phyloP scores from a whole-genome alignment of 2,113 vertebrate genomes.

The Apistogramma diplotaenia region DNA sequence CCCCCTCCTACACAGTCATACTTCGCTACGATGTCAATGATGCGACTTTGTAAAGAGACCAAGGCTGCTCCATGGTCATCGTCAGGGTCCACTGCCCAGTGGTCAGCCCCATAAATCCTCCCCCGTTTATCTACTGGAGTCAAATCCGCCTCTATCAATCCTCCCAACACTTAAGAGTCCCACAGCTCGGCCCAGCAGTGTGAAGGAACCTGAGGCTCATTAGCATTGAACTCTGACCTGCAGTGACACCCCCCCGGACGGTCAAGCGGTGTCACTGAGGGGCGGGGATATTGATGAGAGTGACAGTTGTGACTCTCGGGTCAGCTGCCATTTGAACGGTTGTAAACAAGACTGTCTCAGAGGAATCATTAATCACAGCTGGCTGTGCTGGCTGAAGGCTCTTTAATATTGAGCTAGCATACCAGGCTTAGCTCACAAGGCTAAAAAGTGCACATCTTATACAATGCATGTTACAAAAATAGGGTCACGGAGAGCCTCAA shows the following conservation, averaged over 20 bases:
- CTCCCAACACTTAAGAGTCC: constrained; percentile 22
- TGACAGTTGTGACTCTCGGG: constrained; percentile 37
- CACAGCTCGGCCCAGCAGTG: not conserved
- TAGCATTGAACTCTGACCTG: constrained; percentile 28
- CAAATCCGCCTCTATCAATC: constrained; percentile 47
- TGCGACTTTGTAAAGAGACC: constrained; percentile 25
- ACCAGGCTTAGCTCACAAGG: not conserved
- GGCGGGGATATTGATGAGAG: constrained; percentile 39
- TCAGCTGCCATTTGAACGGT: not conserved
- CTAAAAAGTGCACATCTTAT: not conserved
- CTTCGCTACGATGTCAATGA: constrained; percentile 8
- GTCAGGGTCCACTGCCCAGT: constrained; percentile 51
- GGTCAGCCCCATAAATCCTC: constrained; percentile 54
- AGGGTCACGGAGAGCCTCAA: too few species aligned
- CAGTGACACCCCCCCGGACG: not conserved
- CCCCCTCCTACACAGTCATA: not conserved
- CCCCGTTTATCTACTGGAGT: constrained; percentile 35
- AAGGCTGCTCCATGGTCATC: constrained; percentile 42
- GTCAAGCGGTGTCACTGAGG: constrained; percentile 22
- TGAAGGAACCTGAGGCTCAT: constrained; percentile 41
- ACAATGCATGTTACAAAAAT: too few species aligned
- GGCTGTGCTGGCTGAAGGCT: not conserved
- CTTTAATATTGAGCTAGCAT: not conserved
- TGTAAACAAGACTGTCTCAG: constrained; percentile 23
- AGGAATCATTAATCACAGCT: constrained; percentile 9